A percentile compares a stretch with the other conserved stretches of the same genome.
Conservation (phyloP, 2,797 vertebrate genomes). For the Chelonia mydas region DNA sequence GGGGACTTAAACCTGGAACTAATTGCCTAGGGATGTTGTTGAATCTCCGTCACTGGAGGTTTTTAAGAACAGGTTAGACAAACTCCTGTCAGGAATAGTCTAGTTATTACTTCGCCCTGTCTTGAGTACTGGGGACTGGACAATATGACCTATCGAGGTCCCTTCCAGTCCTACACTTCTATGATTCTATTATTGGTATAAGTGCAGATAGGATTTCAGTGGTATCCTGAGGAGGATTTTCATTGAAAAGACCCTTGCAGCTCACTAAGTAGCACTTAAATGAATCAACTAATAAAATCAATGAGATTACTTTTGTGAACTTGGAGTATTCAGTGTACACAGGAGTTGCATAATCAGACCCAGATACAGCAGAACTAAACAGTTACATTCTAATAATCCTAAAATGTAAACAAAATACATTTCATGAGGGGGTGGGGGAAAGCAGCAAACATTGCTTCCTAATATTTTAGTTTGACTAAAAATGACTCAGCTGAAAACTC, state of each 20-base stretch:
- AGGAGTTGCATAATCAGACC: neutral
- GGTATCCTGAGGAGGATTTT: too few relatives aligned
- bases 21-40: neutral
- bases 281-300: neutral
- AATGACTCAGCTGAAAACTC: neutral
- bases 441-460: neutral
- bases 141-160: neutral
- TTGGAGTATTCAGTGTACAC: neutral
- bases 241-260: too few relatives aligned
- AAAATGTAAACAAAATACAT: neutral
- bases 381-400: neutral
- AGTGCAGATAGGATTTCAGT: too few relatives aligned
- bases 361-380: neutral
- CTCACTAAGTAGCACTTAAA: too few relatives aligned
- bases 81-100: neutral
- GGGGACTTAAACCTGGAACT: neutral
- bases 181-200: too few relatives aligned
- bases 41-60: neutral
- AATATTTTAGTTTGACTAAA: neutral
- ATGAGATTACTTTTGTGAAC: neutral
- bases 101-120: too few relatives aligned
- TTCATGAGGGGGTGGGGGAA: neutral
- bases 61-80: neutral
- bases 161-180: neutral
- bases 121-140: too few relatives aligned